Evolutionary conservation across 1,140 invertebrate genomes (phyloP), one percentile per base, ranked within the genome.

Genomic region (Frieseomelitta varia): DNA sequence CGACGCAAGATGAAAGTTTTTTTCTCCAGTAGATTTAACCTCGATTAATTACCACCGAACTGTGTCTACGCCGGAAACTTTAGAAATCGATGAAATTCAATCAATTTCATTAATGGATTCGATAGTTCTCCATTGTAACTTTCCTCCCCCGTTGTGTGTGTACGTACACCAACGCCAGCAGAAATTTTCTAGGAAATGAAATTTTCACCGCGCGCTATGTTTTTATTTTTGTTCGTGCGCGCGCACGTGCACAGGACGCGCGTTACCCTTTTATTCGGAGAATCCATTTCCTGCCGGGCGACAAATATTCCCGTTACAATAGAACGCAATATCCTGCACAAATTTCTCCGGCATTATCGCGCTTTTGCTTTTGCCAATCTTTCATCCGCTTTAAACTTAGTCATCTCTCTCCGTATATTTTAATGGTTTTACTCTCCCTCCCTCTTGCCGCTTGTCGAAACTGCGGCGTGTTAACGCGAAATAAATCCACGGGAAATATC

Each of bases 41-140:
- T n/a, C 77, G 47, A 61, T 34, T 27, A 65, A 81, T 55, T 65
- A 34, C 27, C n/a, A 76, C 63, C 58, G 27, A 73, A n/a, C 12
- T 4, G 27, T 21, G 27, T 21, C 11, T 14, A 19, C 17, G 14
- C 21, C 10, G 21, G 11, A 21, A 58, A 4, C 39, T n/a, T 67
- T 74, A 3, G 3, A 74, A 78, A 58, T 78, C n/a, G 34, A 63
- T 63, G 24, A 53, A 74, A 63, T 75, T 75, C 58, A 34, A 84
- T 84, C 34, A 21, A 79, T 51, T 55, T 56, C 47, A 47, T 84
- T 63, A 84, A 79, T 79, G 55, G 67, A 68, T 77, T 27, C 4
- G 39, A 19, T 53, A 27, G 55, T 30, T 19, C 17, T 21, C 67
- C 4, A 47, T 67, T 47, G 51, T 17, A 39, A 74, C 47, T 51